These are phyloP conservation scores for Entosphenus tridentatus DNA, from an alignment of 2,113 vertebrate species.

Conservation along the genomic window DNA sequence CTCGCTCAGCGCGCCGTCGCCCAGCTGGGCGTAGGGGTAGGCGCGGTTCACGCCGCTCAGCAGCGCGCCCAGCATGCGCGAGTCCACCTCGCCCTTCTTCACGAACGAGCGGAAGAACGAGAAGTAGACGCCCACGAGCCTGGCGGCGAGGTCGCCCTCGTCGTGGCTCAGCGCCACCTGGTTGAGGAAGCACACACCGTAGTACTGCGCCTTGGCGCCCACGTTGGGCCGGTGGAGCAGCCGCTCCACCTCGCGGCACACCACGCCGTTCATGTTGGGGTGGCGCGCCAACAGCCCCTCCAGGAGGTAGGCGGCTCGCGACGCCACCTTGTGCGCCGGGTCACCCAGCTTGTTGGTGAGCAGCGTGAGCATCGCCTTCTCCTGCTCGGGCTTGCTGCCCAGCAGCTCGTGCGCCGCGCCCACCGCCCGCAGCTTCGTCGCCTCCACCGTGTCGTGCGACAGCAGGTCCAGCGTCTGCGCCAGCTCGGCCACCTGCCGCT, in stretches of 20 bases:
- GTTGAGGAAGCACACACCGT: not conserved
- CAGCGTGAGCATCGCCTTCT: constrained; percentile 4
- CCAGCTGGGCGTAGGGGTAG: not conserved
- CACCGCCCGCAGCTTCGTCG: not conserved
- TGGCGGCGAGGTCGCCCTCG: not conserved
- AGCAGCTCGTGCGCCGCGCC: not conserved
- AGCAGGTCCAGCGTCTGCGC: not conserved
- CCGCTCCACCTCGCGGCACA: not conserved
- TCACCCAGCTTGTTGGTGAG: not conserved
- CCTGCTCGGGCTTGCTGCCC: constrained; percentile 5
- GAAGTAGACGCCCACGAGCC: not conserved
- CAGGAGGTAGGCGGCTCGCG: not conserved
- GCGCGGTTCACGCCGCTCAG: constrained; percentile 6
- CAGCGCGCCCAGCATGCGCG: not conserved
- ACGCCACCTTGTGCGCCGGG: constrained; percentile 3
- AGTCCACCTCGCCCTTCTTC: not conserved
- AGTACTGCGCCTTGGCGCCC: not conserved
- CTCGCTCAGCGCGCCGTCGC: not conserved
- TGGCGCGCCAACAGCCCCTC: not conserved
- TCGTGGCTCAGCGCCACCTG: not conserved
- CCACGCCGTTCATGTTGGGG: constrained; percentile 3
- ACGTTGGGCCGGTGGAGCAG: not conserved
- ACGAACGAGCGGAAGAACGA: constrained; percentile 1
- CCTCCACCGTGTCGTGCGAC: constrained; percentile 6
- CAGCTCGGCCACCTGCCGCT: constrained; percentile 1